Evolutionary conservation across 2,797 vertebrate genomes (phyloP).

Genomic region (Sebastes itinus): DNA sequence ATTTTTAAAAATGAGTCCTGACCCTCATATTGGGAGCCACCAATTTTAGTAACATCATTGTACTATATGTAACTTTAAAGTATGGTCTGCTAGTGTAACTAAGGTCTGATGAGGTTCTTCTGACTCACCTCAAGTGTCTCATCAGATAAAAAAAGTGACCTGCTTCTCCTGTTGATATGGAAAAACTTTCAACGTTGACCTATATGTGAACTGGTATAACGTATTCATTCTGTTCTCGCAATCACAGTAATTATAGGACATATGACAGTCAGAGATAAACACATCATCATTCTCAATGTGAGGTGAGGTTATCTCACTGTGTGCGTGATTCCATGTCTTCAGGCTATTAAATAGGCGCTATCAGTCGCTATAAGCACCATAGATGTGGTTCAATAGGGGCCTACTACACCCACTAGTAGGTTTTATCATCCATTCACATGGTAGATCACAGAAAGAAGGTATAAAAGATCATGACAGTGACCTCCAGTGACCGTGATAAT

Average conservation of each 20-base stretch:
- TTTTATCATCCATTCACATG: no score
- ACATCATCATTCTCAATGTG: neutral
- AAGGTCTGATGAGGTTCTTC: neutral
- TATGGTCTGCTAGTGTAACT: neutral
- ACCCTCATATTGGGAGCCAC: neutral
- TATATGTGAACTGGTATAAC: neutral
- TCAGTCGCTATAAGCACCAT: no score
- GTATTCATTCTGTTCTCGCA: neutral
- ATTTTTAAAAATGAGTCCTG: neutral
- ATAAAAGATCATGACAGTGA: no score
- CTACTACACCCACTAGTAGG: no score
- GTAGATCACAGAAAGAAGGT: no score
- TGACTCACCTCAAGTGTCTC: neutral
- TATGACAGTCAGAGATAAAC: conserved; percentile 6
- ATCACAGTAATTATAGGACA: conserved; percentile 27
- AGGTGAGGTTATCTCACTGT: neutral
- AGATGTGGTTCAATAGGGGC: no score
- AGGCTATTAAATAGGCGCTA: no score
- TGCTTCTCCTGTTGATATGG: neutral
- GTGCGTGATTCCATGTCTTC: neutral
- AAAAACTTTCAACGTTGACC: conserved; percentile 8
- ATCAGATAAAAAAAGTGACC: conserved; percentile 11
- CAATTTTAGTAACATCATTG: neutral
- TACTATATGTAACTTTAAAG: neutral
- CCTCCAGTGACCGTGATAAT: no score